Evolutionary conservation across 2,888 invertebrate species (phyloP).

Genomic region (Crocallis elinguaria): DNA sequence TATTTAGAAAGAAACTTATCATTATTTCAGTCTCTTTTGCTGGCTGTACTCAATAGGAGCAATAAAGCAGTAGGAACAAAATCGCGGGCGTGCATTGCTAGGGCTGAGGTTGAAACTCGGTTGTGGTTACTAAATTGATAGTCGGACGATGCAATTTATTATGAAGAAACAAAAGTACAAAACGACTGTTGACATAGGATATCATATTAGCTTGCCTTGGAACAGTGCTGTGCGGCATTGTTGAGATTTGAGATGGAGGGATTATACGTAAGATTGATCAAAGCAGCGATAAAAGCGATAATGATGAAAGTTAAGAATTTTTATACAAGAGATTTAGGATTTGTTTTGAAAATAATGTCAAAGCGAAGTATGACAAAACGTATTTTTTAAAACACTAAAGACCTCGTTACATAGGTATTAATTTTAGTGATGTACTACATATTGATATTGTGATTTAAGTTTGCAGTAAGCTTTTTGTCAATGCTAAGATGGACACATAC

Average conservation of each 20-base stretch:
- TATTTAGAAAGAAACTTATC: not conserved
- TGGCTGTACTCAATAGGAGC: slow-evolving; percentile 65
- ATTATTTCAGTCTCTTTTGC: slow-evolving; percentile 46
- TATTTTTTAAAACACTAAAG: too few relatives aligned
- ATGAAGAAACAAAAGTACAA: slow-evolving; percentile 59
- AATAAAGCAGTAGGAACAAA: slow-evolving; percentile 75
- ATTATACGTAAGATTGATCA: slow-evolving; percentile 7
- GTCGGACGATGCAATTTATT: slow-evolving; percentile 58
- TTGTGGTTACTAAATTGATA: slow-evolving; percentile 70
- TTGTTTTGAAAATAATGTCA: too few relatives aligned
- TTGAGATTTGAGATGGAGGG: slow-evolving; percentile 3
- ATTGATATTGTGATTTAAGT: too few relatives aligned
- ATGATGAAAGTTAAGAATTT: not conserved
- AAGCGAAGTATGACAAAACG: too few relatives aligned
- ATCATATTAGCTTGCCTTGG: slow-evolving; percentile 32
- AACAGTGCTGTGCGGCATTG: slow-evolving; percentile 1
- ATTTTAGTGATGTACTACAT: too few relatives aligned
- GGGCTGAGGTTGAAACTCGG: slow-evolving; percentile 16
- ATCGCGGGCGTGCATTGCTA: slow-evolving; percentile 53
- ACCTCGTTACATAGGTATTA: too few relatives aligned
- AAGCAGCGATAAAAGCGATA: not conserved
- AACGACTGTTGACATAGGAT: slow-evolving; percentile 64
- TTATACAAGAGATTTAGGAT: too few relatives aligned
- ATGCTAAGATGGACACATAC: too few relatives aligned
- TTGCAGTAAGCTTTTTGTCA: too few relatives aligned